Evolutionary conservation across 1,140 invertebrate species (phyloP), one percentile per base, ranked within the genome.

Genomic region (Plutomurus gul): DNA sequence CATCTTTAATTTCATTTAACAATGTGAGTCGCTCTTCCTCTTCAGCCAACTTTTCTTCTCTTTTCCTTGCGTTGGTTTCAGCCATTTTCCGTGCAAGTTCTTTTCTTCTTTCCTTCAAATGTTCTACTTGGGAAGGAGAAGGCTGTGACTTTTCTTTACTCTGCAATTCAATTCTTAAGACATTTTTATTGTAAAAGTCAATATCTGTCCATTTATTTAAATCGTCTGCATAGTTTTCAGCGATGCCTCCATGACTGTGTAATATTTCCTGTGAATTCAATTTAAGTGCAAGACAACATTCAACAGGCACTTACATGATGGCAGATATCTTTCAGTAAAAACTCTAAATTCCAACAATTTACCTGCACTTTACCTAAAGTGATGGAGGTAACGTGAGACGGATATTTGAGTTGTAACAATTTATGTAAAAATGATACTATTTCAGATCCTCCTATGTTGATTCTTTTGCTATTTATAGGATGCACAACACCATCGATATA

Each of bases 391-490:
- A 94, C 89, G 88, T 97, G 96, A 1, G 93, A 92, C 4, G 96
- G 95, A 88, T 98, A 97, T 86, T 97, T 98, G 20, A 98, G 88
- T 86, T 98, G 96, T 18, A 98, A 88, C n/a, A 97, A 87, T 82
- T 95, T 90, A 84, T 97, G 95, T 85, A 98, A 89, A 86, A 95
- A 97, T 16, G 88, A 90, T 56, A 92, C 92, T 76, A 97, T 90
- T 86, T 97, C 94, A 85, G 90, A 93, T 10, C 96, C 96, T 71
- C 96, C 91, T 77, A 96, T 87, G 88, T 96, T 96, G 25, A 98
- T 92, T 82, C 96, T 90, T 80, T 94, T 90, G 43, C 92, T 89
- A 85, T 93, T 91, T 10, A 87, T 86, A 77, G 89, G 85, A 86
- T 94, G 91, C 16, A 93, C 88, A 85, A 89, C 88, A 8, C 93